A percentile compares a stretch with the other conserved stretches of the same genome.
These are phyloP conservation scores for Fulica atra DNA, from an alignment of 2,113 vertebrate species.

Conservation along the genomic window DNA sequence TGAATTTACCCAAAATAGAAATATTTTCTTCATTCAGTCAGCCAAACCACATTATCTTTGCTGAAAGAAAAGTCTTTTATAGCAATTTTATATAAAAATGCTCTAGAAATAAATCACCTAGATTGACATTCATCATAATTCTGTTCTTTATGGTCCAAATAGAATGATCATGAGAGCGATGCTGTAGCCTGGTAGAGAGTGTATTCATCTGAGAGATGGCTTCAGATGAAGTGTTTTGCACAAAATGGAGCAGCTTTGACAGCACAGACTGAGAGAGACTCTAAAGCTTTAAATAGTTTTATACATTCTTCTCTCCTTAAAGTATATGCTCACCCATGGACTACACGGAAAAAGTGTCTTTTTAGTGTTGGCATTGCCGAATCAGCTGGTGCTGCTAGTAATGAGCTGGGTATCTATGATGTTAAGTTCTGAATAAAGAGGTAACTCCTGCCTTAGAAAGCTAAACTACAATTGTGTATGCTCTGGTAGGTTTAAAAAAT, in stretches of 20 bases:
- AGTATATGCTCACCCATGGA: neutral
- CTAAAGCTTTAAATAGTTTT: neutral
- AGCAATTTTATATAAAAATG: neutral
- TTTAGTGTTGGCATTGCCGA: neutral
- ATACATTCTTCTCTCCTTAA: neutral
- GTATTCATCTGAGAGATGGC: neutral
- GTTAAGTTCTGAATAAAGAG: neutral
- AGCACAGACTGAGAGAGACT: neutral
- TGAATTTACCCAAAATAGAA: neutral
- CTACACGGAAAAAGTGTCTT: neutral
- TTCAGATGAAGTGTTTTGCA: neutral
- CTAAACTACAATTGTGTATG: neutral
- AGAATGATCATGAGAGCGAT: neutral
- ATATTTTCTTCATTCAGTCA: neutral
- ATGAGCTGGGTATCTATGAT: neutral
- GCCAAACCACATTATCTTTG: neutral
- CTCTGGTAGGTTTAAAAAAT: neutral
- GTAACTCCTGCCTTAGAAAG: neutral
- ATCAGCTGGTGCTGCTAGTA: neutral
- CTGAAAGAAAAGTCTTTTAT: neutral
- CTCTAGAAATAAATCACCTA: neutral
- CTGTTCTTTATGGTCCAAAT: neutral
- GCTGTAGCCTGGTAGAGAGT: neutral
- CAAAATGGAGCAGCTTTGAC: neutral
- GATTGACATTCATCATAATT: neutral